A percentile compares a stretch with the other conserved stretches of the same genome.
Conservation (phyloP, 2,797 vertebrate species). For the Gallinago stenura region DNA sequence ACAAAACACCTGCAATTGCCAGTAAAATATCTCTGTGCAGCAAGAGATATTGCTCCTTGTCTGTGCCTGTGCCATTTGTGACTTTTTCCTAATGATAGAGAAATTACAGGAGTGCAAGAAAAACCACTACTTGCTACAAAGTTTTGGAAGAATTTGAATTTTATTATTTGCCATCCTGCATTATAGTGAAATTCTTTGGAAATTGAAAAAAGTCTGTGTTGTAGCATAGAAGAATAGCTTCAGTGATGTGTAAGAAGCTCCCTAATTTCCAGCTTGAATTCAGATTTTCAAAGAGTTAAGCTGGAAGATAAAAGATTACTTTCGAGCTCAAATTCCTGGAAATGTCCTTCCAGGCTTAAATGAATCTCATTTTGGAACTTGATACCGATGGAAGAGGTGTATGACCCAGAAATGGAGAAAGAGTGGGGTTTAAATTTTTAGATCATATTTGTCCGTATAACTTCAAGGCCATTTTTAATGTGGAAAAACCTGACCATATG, state of each 20-base stretch:
- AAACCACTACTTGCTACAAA: slow-evolving; percentile 80
- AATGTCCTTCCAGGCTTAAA: background rate
- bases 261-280: background rate
- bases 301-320: slow-evolving; percentile 8
- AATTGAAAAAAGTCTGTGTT: background rate
- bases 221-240: background rate
- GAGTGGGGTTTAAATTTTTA: background rate
- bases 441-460: background rate
- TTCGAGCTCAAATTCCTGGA: slow-evolving; percentile 29
- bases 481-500: background rate
- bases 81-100: slow-evolving; percentile 66
- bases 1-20: slow-evolving; percentile 1
- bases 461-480: background rate
- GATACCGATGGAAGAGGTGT: background rate
- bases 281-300: slow-evolving; percentile 28
- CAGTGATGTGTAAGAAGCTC: background rate
- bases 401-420: slow-evolving; percentile 8
- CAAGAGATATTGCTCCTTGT: slow-evolving; percentile 69
- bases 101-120: slow-evolving; percentile 67
- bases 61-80: slow-evolving; percentile 65
- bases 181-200: background rate
- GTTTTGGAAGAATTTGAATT: slow-evolving; percentile 82
- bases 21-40: slow-evolving; percentile 24
- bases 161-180: slow-evolving; percentile 60
- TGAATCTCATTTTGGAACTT: background rate